A percentile compares a stretch with the other conserved stretches of the same genome.
These are phyloP conservation scores for Hycleus phaleratus DNA, from an alignment of 1,140 invertebrate species.

Conservation along the genomic window DNA sequence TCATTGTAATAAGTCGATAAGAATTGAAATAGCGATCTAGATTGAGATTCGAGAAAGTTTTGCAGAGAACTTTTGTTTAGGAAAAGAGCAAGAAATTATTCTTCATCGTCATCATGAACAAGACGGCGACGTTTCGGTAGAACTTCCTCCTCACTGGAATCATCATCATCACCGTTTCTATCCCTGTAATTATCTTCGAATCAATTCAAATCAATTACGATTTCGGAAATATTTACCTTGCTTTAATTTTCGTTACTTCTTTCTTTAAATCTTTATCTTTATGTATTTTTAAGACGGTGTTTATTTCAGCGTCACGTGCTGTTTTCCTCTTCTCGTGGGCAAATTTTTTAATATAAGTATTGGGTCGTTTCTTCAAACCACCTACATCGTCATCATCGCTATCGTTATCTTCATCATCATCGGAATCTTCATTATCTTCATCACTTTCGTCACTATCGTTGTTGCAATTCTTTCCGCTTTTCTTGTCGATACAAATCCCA, in stretches of 20 bases:
- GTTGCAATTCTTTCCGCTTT: neutral
- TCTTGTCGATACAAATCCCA: neutral
- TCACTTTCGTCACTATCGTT: too few species aligned
- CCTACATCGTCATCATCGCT: constrained; percentile 2
- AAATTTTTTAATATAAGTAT: constrained; percentile 21
- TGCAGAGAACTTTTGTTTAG: too few species aligned
- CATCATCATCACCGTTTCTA: constrained; percentile 2
- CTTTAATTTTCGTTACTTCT: too few species aligned
- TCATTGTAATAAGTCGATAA: too few species aligned
- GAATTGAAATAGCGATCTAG: too few species aligned
- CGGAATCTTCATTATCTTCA: neutral
- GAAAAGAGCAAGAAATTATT: neutral
- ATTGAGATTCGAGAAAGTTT: too few species aligned
- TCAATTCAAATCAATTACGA: too few species aligned
- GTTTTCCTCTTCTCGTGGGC: constrained; percentile 22
- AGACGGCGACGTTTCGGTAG: constrained; percentile 12
- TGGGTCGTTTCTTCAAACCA: constrained; percentile 4
- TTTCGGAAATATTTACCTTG: too few species aligned
- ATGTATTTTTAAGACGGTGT: constrained; percentile 15
- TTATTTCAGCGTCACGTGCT: constrained; percentile 7
- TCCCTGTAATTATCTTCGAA: neutral
- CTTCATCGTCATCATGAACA: constrained; percentile 13
- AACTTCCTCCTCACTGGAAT: constrained; percentile 12
- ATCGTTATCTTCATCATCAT: neutral
- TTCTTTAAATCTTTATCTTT: constrained; percentile 1